Percentiles rank a stretch among this genome's conserved stretches.
phyloP scores from a whole-genome alignment of 2,888 invertebrate species.

The Ochropleura leucogaster region DNA sequence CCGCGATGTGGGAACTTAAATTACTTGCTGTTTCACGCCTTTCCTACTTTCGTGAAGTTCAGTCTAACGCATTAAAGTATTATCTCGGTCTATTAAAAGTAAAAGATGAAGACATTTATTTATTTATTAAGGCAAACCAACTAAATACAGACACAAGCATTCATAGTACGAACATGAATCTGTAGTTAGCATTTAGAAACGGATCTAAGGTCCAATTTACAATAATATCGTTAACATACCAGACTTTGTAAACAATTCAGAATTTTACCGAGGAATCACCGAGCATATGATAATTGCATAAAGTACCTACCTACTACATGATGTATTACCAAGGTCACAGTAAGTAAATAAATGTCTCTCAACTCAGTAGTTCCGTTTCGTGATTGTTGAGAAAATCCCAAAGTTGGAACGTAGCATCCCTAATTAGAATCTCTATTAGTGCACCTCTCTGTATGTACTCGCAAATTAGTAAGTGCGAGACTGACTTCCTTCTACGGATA shows the following conservation, averaged over 20 bases:
- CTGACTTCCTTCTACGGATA: slow-evolving; percentile 15
- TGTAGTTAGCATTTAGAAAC: slow-evolving; percentile 16
- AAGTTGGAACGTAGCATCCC: slow-evolving; percentile 50
- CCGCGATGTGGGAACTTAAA: neutral
- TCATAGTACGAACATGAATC: neutral
- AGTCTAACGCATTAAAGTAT: neutral
- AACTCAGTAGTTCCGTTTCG: slow-evolving; percentile 77
- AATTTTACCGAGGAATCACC: slow-evolving; percentile 71
- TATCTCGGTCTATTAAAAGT: neutral
- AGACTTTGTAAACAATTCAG: slow-evolving; percentile 59
- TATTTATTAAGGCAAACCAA: too few species aligned
- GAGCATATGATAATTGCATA: slow-evolving; percentile 82
- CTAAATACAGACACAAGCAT: too few species aligned
- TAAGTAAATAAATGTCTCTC: slow-evolving; percentile 79
- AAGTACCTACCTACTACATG: slow-evolving; percentile 68
- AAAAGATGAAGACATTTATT: neutral
- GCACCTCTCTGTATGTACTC: slow-evolving; percentile 44
- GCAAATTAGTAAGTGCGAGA: slow-evolving; percentile 45
- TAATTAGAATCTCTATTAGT: slow-evolving; percentile 55
- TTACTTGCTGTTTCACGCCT: neutral
- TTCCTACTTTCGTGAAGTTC: slow-evolving; percentile 7
- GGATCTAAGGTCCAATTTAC: slow-evolving; percentile 44
- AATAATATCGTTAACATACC: slow-evolving; percentile 48
- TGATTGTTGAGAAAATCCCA: slow-evolving; percentile 63
- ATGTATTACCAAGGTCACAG: slow-evolving; percentile 75